Evolutionary conservation across 2,797 vertebrate genomes (phyloP), one percentile per base, ranked within the genome.

Genomic region (Characodon lateralis): DNA sequence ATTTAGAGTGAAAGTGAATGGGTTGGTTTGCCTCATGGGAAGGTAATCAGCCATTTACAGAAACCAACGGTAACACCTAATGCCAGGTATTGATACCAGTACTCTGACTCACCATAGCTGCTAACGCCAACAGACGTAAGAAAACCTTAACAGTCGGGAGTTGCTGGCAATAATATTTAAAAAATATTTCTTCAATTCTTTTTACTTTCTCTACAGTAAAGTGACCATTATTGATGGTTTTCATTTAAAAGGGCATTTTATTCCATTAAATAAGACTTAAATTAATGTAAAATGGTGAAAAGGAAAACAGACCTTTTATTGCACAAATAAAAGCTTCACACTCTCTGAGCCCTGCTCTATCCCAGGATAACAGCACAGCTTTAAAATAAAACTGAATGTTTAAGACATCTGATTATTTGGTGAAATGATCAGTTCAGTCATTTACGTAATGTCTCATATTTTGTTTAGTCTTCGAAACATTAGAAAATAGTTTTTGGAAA

Each of bases 1-100:
- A 78, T 73, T 71, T 79, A 72, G 61, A 72, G 76, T 82, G 79
- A 74, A 74, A 82, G 87, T 83, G 80, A 87, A 73, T 48, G 59
- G 71, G 78, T 46, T 0, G 71, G n/a, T 66, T 84, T 8, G 18
- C 74, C 87, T 88, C 84, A 74, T 22, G 69, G 68, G 81, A 74
- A 83, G 76, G 41, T 70, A 78, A 87, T 87, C 73, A 26, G 63
- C 73, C 76, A 39, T 83, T 85, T 74, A 59, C 61, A 83, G 43
- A 78, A 63, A 66, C 63, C 78, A 48, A 9, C 31, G 76, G 12
- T 48, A 79, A 66, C 18, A 83, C 9, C 41, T 73, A 7, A 0
- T 83, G 73, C 74, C 72, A 83, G 68, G 13, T 46, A 0, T 20
- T 2, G 31, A 41, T 76, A 84, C 80, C 83, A 80, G 58, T 20